Evolutionary conservation across 92 coral and sea anemone species (phyloP), one percentile per base, ranked within the genome.

Genomic region (Micromussa lordhowensis): DNA sequence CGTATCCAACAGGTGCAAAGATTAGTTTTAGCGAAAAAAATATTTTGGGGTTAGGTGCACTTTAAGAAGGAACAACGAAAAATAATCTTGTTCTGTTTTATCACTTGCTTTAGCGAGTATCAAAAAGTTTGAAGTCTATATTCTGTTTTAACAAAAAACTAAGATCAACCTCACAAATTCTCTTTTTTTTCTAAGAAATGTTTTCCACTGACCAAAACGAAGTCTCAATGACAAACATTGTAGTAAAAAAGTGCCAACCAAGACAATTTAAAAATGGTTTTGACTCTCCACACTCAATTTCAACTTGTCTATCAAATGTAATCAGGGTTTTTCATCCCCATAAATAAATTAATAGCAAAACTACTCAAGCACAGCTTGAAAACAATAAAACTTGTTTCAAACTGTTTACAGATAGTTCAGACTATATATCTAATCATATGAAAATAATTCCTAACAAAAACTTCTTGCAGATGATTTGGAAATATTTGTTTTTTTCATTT

Each of bases 301-400:
- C 79, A 34, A 35, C 28, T 75, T 75, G 24, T 16, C 3, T 34
- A 51, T 17, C 18, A 54, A 28, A 54, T 31, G 26, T 48, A 72
- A 32, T 72, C 77, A 26, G 48, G 77, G 34, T 31, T 72, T 35
- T 18, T 34, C 78, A 73, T 32, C 78, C 24, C 71, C 49, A 30
- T n/a, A 77, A 77, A 26, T 51, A 49, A 77, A 21, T 77, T 77
- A 74, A 74, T 19, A 40, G n/a, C 32, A 49, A 80, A 21, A 73
- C n/a, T 80, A 58, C 72, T 59, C 70, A 59, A 59, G 83, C 83
- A 80, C 71, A 80, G 83, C 83, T 80, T 80, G 83, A 80, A 80
- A 80, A 53, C 4, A 57, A 32, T 58, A 40, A 40, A n/a, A n/a
- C n/a, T 4, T 40, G 9, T 80, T 30, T 53, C 40, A 21, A 59